A percentile compares a stretch with the other conserved stretches of the same genome.
Conservation (phyloP, 2,113 vertebrate genomes). For the Orientallactaga bullata region DNA sequence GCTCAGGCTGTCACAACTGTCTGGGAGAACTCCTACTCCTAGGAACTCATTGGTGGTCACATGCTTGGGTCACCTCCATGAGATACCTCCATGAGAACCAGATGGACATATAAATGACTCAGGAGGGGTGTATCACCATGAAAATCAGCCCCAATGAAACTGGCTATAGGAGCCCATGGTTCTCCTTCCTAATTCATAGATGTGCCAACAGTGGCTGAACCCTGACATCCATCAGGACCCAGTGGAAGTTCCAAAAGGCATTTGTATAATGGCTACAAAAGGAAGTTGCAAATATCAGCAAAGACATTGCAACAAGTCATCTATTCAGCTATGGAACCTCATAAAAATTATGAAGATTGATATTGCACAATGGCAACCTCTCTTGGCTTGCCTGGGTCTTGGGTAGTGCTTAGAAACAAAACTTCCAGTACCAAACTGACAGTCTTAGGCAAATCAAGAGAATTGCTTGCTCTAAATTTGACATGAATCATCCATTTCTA, state of each 20-base stretch:
- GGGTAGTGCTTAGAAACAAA: neutral
- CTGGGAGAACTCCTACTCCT: constrained; percentile 30
- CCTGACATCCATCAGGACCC: neutral
- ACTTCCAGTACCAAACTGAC: neutral
- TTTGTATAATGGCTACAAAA: neutral
- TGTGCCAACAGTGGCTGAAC: neutral
- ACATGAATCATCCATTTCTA: constrained; percentile 4
- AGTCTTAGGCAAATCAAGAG: neutral
- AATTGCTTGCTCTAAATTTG: neutral
- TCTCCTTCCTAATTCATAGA: constrained; percentile 56
- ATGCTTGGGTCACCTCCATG: constrained; percentile 13
- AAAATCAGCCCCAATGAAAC: constrained; percentile 31
- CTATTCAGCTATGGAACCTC: neutral
- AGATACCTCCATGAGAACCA: neutral
- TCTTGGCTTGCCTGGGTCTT: neutral
- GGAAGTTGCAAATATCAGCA: neutral
- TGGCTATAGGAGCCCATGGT: neutral
- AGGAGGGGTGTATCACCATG: constrained; percentile 8
- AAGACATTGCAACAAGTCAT: neutral
- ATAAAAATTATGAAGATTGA: neutral
- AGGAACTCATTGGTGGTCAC: neutral
- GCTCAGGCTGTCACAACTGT: neutral
- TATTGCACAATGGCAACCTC: too few relatives aligned
- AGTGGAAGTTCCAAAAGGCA: neutral
- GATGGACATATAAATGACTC: constrained; percentile 9